Conservation (phyloP, 1,140 invertebrate species). For the Bemisia tabaci region DNA sequence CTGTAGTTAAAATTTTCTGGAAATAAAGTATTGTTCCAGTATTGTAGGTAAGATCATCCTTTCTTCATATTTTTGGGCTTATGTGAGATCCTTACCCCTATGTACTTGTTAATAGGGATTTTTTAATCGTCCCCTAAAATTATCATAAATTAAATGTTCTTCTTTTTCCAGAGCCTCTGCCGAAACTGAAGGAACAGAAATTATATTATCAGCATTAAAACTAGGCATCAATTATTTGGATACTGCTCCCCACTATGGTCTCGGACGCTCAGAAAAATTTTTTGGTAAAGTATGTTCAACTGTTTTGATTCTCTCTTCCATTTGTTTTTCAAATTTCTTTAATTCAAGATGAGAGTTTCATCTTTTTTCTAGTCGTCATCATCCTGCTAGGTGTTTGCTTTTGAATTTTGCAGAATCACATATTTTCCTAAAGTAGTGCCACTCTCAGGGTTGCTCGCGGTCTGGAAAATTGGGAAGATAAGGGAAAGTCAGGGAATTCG, state of each 20-base stretch:
- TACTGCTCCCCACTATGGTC: constrained; percentile 82
- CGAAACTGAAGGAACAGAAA: constrained; percentile 47
- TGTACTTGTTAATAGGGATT: background rate
- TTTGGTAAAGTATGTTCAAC: constrained; percentile 55
- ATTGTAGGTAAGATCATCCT: background rate
- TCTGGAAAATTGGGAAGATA: too few species aligned
- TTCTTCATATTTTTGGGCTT: background rate
- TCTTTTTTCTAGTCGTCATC: too few species aligned
- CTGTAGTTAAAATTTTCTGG: constrained; percentile 6
- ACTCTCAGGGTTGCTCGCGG: too few species aligned
- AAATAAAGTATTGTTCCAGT: background rate
- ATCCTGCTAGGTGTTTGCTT: too few species aligned
- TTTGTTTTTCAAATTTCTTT: background rate
- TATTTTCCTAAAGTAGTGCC: too few species aligned
- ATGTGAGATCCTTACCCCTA: background rate
- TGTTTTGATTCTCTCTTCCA: background rate
- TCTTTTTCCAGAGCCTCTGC: constrained; percentile 35
- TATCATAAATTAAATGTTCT: background rate
- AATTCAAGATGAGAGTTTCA: too few species aligned
- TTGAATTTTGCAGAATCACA: too few species aligned
- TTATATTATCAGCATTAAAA: constrained; percentile 54
- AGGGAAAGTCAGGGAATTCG: too few species aligned
- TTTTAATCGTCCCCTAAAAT: background rate
- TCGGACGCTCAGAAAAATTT: constrained; percentile 62
- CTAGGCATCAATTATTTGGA: constrained; percentile 84